Base-by-base conservation (phyloP, 2,797 vertebrate genomes). In the Gymnocypris eckloni region DNA sequence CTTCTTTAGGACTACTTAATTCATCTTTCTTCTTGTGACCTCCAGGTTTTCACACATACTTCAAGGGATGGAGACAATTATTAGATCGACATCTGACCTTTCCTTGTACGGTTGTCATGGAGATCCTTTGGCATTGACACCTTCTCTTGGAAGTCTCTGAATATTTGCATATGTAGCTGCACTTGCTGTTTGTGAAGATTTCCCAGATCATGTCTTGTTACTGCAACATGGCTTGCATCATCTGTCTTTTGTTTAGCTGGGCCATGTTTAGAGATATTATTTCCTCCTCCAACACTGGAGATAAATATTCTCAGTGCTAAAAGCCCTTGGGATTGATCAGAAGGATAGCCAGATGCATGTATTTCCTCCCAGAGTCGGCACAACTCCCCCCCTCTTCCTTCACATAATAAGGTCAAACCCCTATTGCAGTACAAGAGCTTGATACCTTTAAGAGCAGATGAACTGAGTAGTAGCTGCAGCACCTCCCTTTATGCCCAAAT, bases 301-400 rank as follows among this genome's bases (percentile, higher is more conserved):
- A 92, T 88, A 89, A 94, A 94, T 92, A 88, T 92, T 90, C 89
- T 89, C 88, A 87, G 76, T 22, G 82, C 87, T 93, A 90, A 92
- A 94, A 92, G 91, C 89, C 90, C 88, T 89, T 90, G 81, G 82
- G 86, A 88, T 82, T 86, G 85, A 85, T 86, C 88, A 89, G 78
- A 82, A 22, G 85, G 69, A 87, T 86, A 88, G 91, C 90, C 86
- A 83, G 81, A 83, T 56, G 86, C 48, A 43, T 48, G 22, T 56
- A 70, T 91, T 88, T 79, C 79, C 88, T 89, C 56, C 76, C 90
- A 86, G 18, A 90, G 80, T n/a, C 37, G 82, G 81, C 86, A 67
- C 78, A 76, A 79, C 86, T 54, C 75, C 75, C 75, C 84, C 85
- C 69, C 69, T 70, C 79, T 70, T 83, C 86, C 90, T 91, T 86